Base-by-base conservation (phyloP, 2,113 vertebrate genomes). In the Callithrix jacchus region DNA sequence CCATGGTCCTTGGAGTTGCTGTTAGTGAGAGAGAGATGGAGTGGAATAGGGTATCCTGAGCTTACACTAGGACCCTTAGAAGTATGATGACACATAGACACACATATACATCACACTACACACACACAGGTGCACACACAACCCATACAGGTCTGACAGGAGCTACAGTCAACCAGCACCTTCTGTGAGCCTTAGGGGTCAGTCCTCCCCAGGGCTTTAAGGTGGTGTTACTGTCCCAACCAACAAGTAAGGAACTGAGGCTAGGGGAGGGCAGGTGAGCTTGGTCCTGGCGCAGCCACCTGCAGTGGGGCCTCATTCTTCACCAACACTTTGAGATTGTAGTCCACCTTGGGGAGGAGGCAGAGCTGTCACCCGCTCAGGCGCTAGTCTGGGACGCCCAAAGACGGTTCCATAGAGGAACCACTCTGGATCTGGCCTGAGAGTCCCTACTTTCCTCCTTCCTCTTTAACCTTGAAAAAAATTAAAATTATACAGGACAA, bases 1-100 rank as follows among this genome's bases (percentile, higher is more conserved):
- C 99, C 99, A 25, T 98, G 98, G 92, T 98, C 99, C 71, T 99
- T 98, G 54, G 99, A 98, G 96, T 99, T 99, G 96, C 99, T 99
- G 97, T 52, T 45, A 70, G 35, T 23, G 23, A 3, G 35, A 27
- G 23, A 3, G 6, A 17, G 27, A 64, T 12, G 58, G 25, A 20
- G 8, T 7, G 13, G 47, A 27, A 54, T 21, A 13, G 58, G 30
- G 37, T n/a, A 2, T 13, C 21, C 47, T 45, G 87, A 79, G 52
- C 70, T 76, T 32, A 71, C 2, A 21, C 37, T 21, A 3, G n/a
- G 32, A 47, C 9, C 1, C 70, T 35, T 3, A 16, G n/a, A n/a
- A 5, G 20, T 27, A 12, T 71, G 21, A 32, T 18, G 35, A 23
- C 25, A 37, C 8, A 10, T 18, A 47, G 11, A 77, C 54, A 40